Percentiles rank a stretch among this genome's conserved stretches.
Evolutionary conservation across 2,113 vertebrate genomes (phyloP).

Genomic region (Varanus salvator): DNA sequence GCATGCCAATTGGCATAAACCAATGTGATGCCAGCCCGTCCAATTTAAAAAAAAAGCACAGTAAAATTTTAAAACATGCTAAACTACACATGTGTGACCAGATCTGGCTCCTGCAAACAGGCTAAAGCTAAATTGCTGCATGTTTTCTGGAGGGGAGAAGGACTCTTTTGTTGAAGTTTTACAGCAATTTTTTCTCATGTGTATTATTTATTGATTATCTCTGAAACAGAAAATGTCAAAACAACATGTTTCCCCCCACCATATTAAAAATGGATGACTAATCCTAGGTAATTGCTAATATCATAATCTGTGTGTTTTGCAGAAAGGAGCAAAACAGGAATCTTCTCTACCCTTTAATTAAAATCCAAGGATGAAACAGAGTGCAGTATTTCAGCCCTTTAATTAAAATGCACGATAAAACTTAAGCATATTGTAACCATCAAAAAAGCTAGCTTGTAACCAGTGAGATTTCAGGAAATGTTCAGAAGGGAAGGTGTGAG

Average conservation of each 20-base stretch:
- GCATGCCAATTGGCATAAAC: too few relatives aligned
- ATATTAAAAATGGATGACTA: constrained; percentile 15
- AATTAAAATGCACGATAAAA: constrained; percentile 30
- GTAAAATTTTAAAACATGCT: not conserved
- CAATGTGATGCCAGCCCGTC: not conserved
- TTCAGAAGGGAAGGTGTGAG: not conserved
- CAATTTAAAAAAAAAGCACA: not conserved
- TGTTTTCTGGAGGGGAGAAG: not conserved
- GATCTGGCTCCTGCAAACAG: not conserved
- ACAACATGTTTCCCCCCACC: not conserved
- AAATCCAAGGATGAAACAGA: constrained; percentile 31
- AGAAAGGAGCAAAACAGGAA: not conserved
- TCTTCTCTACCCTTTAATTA: not conserved
- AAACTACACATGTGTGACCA: not conserved
- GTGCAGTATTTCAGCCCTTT: not conserved
- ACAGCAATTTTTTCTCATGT: not conserved
- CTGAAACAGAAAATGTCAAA: not conserved
- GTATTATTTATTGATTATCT: not conserved
- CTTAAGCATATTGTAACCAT: not conserved
- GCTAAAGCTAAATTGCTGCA: not conserved
- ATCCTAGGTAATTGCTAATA: not conserved
- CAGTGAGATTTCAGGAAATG: not conserved
- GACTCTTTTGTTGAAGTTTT: not conserved
- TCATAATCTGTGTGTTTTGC: constrained; percentile 15
- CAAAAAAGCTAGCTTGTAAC: not conserved